Conservation (phyloP, 2,113 vertebrate genomes). For the Dromaius novaehollandiae region DNA sequence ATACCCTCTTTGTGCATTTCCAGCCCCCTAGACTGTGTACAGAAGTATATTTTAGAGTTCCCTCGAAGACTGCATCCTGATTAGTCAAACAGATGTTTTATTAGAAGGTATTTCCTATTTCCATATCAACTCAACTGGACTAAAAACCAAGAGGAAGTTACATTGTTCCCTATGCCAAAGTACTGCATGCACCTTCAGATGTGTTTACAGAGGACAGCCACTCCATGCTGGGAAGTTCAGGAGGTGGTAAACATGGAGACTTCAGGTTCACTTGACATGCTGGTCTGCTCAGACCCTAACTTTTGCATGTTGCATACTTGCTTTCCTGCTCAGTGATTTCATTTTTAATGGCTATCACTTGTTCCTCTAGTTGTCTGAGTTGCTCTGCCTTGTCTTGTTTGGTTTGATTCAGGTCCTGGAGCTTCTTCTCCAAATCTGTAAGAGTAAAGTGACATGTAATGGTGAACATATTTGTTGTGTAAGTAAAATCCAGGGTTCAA, state of each 20-base stretch:
- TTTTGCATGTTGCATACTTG: constrained; percentile 74
- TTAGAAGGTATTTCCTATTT: constrained; percentile 13
- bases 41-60: neutral
- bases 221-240: neutral
- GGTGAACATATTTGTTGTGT: neutral
- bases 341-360: constrained; percentile 74
- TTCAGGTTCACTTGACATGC: neutral
- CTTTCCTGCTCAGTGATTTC: constrained; percentile 74
- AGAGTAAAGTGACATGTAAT: constrained; percentile 35
- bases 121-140: neutral
- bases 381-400: constrained; percentile 79
- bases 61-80: neutral
- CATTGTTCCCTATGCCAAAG: neutral
- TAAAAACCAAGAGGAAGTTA: neutral
- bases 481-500: neutral
- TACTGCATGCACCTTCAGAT: neutral
- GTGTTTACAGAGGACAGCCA: neutral
- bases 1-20: neutral
- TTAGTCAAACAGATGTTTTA: constrained; percentile 27
- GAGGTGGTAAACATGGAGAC: neutral
- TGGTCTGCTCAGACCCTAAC: constrained; percentile 26
- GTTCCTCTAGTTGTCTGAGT: constrained; percentile 73
- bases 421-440: constrained; percentile 86
- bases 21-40: neutral
- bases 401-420: constrained; percentile 71